These are phyloP conservation scores for Myotis daubentonii DNA, from an alignment of 2,797 vertebrate species.

Conservation along the genomic window DNA sequence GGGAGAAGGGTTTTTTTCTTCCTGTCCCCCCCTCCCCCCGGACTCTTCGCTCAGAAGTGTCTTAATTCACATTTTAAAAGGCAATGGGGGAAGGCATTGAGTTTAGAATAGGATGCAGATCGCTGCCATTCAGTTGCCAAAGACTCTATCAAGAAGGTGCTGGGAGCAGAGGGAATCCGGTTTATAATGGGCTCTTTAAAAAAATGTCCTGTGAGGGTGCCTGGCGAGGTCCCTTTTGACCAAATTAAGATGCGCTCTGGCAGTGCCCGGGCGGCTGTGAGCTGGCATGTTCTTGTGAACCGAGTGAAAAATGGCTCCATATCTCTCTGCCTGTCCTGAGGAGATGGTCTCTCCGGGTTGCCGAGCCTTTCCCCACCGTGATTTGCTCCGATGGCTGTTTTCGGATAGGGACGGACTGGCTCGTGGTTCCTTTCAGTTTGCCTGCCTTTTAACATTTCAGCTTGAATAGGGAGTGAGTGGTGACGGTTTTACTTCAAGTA, in stretches of 20 bases:
- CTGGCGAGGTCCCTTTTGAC: slow-evolving; percentile 82
- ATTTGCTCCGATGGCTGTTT: slow-evolving; percentile 75
- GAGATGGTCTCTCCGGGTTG: slow-evolving; percentile 80
- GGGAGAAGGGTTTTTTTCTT: neutral
- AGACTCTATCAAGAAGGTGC: slow-evolving; percentile 73
- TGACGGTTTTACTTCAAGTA: slow-evolving; percentile 69
- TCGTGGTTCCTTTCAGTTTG: slow-evolving; percentile 75
- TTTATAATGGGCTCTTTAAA: slow-evolving; percentile 83
- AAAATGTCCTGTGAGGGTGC: slow-evolving; percentile 82
- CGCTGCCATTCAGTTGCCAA: slow-evolving; percentile 74
- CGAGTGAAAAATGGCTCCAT: slow-evolving; percentile 87
- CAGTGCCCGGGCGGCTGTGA: slow-evolving; percentile 82
- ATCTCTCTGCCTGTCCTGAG: slow-evolving; percentile 77
- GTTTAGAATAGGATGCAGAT: slow-evolving; percentile 79
- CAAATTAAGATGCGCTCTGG: slow-evolving; percentile 85
- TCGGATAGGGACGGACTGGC: slow-evolving; percentile 66
- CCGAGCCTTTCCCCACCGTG: slow-evolving; percentile 71
- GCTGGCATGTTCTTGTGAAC: slow-evolving; percentile 87
- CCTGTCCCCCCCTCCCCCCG: neutral
- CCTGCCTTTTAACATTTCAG: slow-evolving; percentile 67
- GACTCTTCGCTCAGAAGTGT: slow-evolving; percentile 72
- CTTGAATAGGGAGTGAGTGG: slow-evolving; percentile 73
- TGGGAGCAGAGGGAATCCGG: slow-evolving; percentile 79
- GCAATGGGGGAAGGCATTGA: slow-evolving; percentile 72
- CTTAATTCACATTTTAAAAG: slow-evolving; percentile 79